Conservation (phyloP, 2,797 vertebrate genomes). For the Ibycter americanus region DNA sequence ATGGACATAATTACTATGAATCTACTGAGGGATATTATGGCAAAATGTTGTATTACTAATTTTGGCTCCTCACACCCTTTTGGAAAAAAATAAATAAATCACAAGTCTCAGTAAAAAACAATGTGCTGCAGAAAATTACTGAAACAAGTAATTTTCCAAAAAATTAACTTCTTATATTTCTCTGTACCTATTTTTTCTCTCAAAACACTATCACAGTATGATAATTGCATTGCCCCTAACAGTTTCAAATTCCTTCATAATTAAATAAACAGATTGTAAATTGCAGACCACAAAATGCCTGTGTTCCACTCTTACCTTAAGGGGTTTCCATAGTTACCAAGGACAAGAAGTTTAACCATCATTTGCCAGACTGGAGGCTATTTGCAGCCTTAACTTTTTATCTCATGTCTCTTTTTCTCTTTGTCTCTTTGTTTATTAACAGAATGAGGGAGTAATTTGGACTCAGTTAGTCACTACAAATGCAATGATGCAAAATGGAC, state of each 20-base stretch:
- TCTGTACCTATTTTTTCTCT: constrained; percentile 38
- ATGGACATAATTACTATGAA: constrained; percentile 59
- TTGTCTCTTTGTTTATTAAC: constrained; percentile 57
- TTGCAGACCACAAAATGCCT: constrained; percentile 66
- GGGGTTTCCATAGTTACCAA: constrained; percentile 85
- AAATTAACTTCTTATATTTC: constrained; percentile 50
- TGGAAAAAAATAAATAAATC: not conserved
- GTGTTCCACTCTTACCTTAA: constrained; percentile 74
- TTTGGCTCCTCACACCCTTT: constrained; percentile 31
- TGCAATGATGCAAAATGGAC: constrained; percentile 73
- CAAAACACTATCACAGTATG: constrained; percentile 49
- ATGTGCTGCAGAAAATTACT: constrained; percentile 12
- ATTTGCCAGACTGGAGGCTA: constrained; percentile 68
- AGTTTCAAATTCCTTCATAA: constrained; percentile 72
- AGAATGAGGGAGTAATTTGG: constrained; percentile 73
- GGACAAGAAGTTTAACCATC: constrained; percentile 75
- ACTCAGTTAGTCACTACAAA: constrained; percentile 74
- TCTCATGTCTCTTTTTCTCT: not conserved
- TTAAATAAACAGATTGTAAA: constrained; percentile 78
- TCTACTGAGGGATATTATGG: constrained; percentile 57
- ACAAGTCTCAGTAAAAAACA: constrained; percentile 40
- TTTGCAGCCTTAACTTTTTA: constrained; percentile 50
- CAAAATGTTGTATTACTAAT: constrained; percentile 66
- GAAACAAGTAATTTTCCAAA: constrained; percentile 46
- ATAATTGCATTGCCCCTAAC: constrained; percentile 70